Conservation (phyloP, 1,140 invertebrate genomes). For the Scaptomyza montana region DNA sequence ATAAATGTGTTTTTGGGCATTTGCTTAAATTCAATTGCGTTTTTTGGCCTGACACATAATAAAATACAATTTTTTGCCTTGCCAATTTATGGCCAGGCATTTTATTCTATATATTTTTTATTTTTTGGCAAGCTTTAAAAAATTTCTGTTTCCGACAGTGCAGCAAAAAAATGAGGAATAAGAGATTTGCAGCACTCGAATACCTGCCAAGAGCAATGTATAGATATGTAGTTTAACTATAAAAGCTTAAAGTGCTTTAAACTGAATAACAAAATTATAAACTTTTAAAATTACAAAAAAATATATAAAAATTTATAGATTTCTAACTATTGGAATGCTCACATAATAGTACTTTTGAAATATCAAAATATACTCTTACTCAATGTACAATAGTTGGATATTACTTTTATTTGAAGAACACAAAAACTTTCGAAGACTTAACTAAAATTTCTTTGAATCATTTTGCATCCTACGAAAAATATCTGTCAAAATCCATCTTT, state of each 20-base stretch:
- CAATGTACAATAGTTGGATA: no score
- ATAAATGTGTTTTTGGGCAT: constrained; percentile 61
- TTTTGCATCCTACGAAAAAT: no score
- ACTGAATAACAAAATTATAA: not conserved
- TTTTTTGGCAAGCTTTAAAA: constrained; percentile 29
- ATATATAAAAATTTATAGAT: no score
- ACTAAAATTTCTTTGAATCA: no score
- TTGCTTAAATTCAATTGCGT: constrained; percentile 67
- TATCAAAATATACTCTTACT: no score
- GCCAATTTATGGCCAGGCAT: constrained; percentile 25
- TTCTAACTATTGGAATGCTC: no score
- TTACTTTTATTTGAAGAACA: no score
- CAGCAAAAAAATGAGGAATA: constrained; percentile 2
- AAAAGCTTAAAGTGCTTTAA: constrained; percentile 6
- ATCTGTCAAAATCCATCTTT: no score
- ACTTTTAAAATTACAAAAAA: not conserved
- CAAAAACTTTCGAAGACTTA: no score
- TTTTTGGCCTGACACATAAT: constrained; percentile 55
- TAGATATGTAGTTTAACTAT: no score
- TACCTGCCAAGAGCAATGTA: not conserved
- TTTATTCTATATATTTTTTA: no score
- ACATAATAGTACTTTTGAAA: no score
- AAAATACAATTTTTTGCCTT: constrained; percentile 45
- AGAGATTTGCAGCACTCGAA: constrained; percentile 1
- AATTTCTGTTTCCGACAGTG: constrained; percentile 1